These are phyloP conservation scores for Rosalia funebris DNA, from an alignment of 2,888 invertebrate species.

Conservation along the genomic window DNA sequence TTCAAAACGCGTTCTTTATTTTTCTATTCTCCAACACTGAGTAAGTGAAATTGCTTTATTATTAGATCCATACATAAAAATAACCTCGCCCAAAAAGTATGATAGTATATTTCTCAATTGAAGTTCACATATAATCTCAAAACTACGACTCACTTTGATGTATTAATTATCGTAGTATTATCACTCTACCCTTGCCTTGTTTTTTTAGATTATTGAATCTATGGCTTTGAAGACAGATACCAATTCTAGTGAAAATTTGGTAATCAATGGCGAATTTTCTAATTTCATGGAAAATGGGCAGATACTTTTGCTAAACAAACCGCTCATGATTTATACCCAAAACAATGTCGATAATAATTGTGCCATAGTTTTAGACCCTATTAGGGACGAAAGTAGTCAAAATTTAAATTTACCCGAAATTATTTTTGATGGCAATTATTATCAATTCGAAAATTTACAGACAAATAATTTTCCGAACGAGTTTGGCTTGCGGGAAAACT, in stretches of 20 bases:
- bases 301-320: conserved; percentile 27
- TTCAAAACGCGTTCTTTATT: conserved; percentile 15
- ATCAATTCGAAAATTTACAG: conserved; percentile 23
- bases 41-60: conserved; percentile 9
- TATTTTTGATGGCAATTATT: conserved; percentile 28
- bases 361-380: conserved; percentile 28
- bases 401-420: conserved; percentile 27
- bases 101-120: background rate
- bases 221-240: conserved; percentile 33
- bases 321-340: conserved; percentile 28
- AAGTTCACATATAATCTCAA: background rate
- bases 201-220: conserved; percentile 29
- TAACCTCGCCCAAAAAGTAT: background rate
- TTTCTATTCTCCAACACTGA: background rate
- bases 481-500: background rate
- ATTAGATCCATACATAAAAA: background rate
- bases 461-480: conserved; percentile 9
- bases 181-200: conserved; percentile 33
- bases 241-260: conserved; percentile 26
- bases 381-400: conserved; percentile 14
- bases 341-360: conserved; percentile 25
- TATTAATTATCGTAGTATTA: conserved; percentile 2
- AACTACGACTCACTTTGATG: background rate
- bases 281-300: conserved; percentile 30
- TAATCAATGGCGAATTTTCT: conserved; percentile 20